Evolutionary conservation across 2,113 vertebrate genomes (phyloP), one percentile per base, ranked within the genome.

Genomic region (Beaufortia kweichowensis): DNA sequence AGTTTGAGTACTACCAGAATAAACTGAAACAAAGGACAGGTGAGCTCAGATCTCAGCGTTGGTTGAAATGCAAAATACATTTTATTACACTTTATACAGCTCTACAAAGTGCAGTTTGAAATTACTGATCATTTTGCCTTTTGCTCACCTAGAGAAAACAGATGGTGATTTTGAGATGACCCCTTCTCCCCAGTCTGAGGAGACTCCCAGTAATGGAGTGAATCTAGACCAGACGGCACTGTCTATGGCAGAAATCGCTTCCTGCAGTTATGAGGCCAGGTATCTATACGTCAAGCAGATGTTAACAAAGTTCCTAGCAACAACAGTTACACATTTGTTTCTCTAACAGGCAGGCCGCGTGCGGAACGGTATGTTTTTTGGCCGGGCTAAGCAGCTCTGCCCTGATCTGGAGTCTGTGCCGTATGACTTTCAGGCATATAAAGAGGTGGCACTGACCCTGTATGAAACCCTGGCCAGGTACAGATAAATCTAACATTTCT

Each of bases 191-290:
- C 92, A 94, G 65, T 89, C 82, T 86, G 86, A 81, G 0, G 91
- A 92, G 78, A 88, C 85, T 46, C 56, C 86, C 10, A 53, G 81
- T 69, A 95, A 94, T 80, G 91, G 93, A 78, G 53, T 90, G 43
- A 90, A 94, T 80, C 87, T 84, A 0, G 53, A 93, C 64, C 81
- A 84, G 55, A 81, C 90, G 70, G 79, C 92, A 64, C 90, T 95
- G 55, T 99, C 97, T 29, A 97, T 95, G 94, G 97, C 97, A 83
- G 97, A 99, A 91, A 98, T 99, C 77, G 96, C 97, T 56, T 99
- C 97, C 57, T 99, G 97, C 85, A 99, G 96, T 88, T 99, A 99
- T 26, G 96, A 98, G 90, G 97, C 97, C 76, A 95, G 97, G 97
- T 98, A 89, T 4, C 43, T 48, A 17, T 48, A 39, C 35, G 6